Base-by-base conservation (phyloP, 2,113 vertebrate species). In the Cairina moschata region DNA sequence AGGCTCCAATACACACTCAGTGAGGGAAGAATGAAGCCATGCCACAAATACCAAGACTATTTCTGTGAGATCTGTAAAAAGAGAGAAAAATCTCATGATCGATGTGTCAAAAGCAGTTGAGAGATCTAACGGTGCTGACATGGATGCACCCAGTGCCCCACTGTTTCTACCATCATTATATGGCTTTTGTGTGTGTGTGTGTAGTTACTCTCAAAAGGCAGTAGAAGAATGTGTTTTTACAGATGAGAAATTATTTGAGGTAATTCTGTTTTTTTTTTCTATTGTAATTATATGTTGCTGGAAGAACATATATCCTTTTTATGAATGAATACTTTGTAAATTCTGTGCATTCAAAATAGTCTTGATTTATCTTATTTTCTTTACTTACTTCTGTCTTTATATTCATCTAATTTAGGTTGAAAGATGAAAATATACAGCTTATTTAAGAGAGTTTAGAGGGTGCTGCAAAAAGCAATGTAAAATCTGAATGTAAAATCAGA, bases 401-500 rank as follows among this genome's bases (percentile, higher is more conserved):
- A 54, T 90, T 91, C 34, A 22, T 34, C 44, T 73, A 60, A 32
- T 72, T 94, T 91, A 22, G 5, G 6, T 11, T 65, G 56, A 75
- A 93, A 65, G 72, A 72, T 9, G 32, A 79, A 94, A 91, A 76
- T 11, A 7, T 50, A 84, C 86, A 31, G 32, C 73, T 62, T 62
- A 55, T 65, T 90, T 94, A 77, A 87, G 50, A 42, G 52, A 95
- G 28, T 40, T 90, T 71, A 66, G 65, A 84, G 65, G 72, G 58
- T 77, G 75, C 80, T 90, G 59, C 68, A 60, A 85, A 56, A 60
- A 82, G 46, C 71, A 69, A 79, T 38, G 48, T 48, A 72, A 75
- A 86, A 62, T 32, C 62, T 82, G 86, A 92, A 89, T 56, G 69
- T 75, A 93, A 84, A 91, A 90, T 77, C 76, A 96, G 63, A 46